A percentile compares a stretch with the other conserved stretches of the same genome.
Evolutionary conservation across 2,797 vertebrate species (phyloP).

Genomic region (Somateria mollissima): DNA sequence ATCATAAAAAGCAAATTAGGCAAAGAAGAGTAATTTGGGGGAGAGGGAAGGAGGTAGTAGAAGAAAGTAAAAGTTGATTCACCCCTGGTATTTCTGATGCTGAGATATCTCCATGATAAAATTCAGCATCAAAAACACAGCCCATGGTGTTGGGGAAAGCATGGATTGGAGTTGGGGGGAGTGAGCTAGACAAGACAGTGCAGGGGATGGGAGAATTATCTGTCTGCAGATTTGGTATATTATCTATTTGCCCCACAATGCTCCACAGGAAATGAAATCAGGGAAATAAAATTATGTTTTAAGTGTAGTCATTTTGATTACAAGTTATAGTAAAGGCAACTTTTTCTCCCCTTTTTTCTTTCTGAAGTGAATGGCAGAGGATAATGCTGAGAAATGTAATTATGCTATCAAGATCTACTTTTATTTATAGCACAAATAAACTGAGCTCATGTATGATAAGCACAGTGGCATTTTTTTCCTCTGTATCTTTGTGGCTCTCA

Average conservation of each 20-base stretch:
- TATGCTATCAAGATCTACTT: constrained; percentile 61
- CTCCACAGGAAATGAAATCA: constrained; percentile 66
- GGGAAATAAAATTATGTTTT: constrained; percentile 72
- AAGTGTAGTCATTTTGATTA: constrained; percentile 70
- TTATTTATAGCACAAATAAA: constrained; percentile 75
- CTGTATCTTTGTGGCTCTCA: constrained; percentile 6
- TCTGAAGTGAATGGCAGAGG: constrained; percentile 67
- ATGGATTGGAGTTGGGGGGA: neutral
- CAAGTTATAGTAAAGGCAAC: constrained; percentile 59
- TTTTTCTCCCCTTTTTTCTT: constrained; percentile 31
- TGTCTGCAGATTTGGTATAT: neutral
- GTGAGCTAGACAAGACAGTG: neutral
- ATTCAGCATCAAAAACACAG: neutral
- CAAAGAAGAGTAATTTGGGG: constrained; percentile 24
- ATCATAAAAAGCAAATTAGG: constrained; percentile 66
- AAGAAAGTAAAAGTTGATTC: neutral
- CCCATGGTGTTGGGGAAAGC: neutral
- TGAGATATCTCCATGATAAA: neutral
- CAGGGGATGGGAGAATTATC: neutral
- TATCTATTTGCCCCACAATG: constrained; percentile 48
- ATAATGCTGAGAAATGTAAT: constrained; percentile 70
- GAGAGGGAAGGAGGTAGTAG: neutral
- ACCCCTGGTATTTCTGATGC: neutral
- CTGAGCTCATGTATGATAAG: constrained; percentile 55
- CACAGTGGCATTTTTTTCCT: neutral